These are phyloP conservation scores for Strigops habroptila DNA, from an alignment of 2,113 vertebrate genomes.

Conservation along the genomic window DNA sequence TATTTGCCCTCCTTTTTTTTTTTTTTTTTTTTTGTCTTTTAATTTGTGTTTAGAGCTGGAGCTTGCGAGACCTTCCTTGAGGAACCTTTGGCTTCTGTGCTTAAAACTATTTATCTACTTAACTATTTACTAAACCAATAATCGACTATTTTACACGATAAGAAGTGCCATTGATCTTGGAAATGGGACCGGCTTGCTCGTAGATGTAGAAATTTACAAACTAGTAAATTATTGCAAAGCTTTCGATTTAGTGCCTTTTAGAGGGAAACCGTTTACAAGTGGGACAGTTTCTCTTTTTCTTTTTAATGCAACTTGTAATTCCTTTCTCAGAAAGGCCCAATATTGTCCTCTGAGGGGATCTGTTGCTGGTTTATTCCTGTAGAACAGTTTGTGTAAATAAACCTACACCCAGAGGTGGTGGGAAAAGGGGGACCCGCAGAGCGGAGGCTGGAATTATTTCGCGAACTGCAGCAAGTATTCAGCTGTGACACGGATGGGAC, in stretches of 20 bases:
- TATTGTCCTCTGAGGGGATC: background rate
- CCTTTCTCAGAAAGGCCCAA: background rate
- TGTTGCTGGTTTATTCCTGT: background rate
- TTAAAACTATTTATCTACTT: slow-evolving; percentile 45
- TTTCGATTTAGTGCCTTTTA: background rate
- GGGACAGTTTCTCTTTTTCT: background rate
- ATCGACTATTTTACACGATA: slow-evolving; percentile 1
- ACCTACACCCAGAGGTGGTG: background rate
- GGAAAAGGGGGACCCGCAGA: background rate
- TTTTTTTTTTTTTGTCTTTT: background rate
- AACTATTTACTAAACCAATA: slow-evolving; percentile 34
- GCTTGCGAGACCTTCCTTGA: slow-evolving; percentile 4
- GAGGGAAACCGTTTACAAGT: background rate
- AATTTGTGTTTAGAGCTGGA: slow-evolving; percentile 4
- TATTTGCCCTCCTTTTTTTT: background rate
- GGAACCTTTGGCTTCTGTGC: slow-evolving; percentile 5
- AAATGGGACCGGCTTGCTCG: background rate
- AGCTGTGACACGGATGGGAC: background rate
- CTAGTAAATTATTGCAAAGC: background rate
- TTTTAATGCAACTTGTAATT: background rate
- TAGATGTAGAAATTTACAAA: slow-evolving; percentile 1
- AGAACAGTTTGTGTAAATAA: background rate
- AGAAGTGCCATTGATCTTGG: slow-evolving; percentile 20
- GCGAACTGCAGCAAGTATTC: background rate
- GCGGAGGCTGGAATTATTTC: background rate